Base-by-base conservation (phyloP, 2,888 invertebrate genomes). In the Iphiclides podalirius region DNA sequence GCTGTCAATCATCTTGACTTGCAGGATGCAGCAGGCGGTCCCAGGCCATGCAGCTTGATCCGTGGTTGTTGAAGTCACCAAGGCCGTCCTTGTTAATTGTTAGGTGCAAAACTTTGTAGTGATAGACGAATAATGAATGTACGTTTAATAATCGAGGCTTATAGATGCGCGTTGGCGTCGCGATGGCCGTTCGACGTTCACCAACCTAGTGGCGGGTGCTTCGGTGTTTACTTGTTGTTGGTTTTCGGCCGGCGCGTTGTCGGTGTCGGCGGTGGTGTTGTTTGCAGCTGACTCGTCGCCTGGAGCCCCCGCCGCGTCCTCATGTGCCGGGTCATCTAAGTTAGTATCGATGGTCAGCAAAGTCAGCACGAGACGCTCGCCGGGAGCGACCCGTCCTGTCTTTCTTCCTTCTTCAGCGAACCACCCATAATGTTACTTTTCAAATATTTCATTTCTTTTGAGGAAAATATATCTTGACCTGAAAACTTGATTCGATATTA, bases 401-500 rank as follows among this genome's bases (percentile, higher is more conserved):
- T 70, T 72, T 68, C 66, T 62, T 66, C 60, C 13, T 38, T 65
- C 57, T 58, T 53, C 63, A 64, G 20, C 20, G 60, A 59, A 55
- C 44, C 47, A 34, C 52, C 52, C 37, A 50, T 51, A 50, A 58
- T 53, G 47, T 58, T 56, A 53, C 51, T 53, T 59, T 55, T 71
- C 70, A 35, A 54, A 68, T 63, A 69, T 68, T 70, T 59, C 58
- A 66, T 70, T 75, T 72, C 66, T n/a, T 63, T 71, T 61, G 59
- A 72, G 60, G 64, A 61, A 61, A n/a, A 70, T 56, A 66, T 64
- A 67, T 77, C 72, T 78, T 79, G 74, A 88, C 88, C 88, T 88
- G 88, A 87, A 88, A 88, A 87, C 88, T 88, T 75, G 88, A 88
- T 86, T 82, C 72, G 73, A 82, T 73, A 87, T 88, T 88, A 88